A percentile compares a stretch with the other conserved stretches of the same genome.
Conservation (phyloP, 2,113 vertebrate genomes). For the Casuarius casuarius region DNA sequence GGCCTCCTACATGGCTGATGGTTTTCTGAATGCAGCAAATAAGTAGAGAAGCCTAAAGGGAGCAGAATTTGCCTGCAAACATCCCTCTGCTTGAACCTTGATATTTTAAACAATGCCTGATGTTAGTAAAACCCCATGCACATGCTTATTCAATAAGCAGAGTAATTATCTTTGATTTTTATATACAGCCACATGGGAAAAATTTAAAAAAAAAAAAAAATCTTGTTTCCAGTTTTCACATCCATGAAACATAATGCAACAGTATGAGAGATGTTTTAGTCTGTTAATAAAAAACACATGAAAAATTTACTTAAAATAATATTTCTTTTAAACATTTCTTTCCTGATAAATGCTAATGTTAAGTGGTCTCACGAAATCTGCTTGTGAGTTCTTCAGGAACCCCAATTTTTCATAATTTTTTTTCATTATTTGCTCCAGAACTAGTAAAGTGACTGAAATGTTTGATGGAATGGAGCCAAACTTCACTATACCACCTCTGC, state of each 20-base stretch:
- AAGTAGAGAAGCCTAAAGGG: not conserved
- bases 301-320: not conserved
- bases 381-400: not conserved
- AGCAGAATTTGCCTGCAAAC: not conserved
- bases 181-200: not conserved
- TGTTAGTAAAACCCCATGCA: not conserved
- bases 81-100: not conserved
- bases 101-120: not conserved
- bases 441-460: not conserved
- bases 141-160: not conserved
- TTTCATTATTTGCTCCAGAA: not conserved
- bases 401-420: not conserved
- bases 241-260: not conserved
- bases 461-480: not conserved
- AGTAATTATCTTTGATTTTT: not conserved
- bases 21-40: not conserved
- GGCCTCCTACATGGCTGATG: not conserved
- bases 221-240: not conserved
- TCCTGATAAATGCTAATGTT: not conserved
- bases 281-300: not conserved
- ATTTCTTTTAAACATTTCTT: not conserved
- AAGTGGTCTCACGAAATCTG: not conserved
- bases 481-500: not conserved
- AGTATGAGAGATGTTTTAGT: not conserved
- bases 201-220: not conserved